These are phyloP conservation scores for Laspeyria flexula DNA, from an alignment of 2,888 invertebrate species.

Conservation along the genomic window DNA sequence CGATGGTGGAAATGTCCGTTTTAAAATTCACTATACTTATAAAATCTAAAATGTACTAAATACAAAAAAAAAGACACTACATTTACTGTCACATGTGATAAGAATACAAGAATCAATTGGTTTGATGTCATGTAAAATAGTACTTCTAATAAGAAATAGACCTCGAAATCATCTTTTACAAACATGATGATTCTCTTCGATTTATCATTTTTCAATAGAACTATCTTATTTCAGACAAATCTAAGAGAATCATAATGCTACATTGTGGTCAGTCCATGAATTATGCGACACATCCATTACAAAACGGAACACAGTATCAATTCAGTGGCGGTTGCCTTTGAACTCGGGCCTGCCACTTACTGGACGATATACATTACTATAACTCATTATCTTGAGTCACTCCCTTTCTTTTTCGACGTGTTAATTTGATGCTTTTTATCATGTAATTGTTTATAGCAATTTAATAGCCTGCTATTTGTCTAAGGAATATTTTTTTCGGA, in stretches of 20 bases:
- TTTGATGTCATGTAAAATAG: no score
- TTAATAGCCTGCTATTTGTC: neutral
- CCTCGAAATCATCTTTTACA: no score
- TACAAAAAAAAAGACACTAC: no score
- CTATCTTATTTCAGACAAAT: slow-evolving; percentile 30
- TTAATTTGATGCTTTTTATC: slow-evolving; percentile 2
- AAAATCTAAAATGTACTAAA: neutral
- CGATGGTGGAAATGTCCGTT: neutral
- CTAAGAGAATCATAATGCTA: slow-evolving; percentile 51
- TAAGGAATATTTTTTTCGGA: neutral
- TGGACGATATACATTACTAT: slow-evolving; percentile 41
- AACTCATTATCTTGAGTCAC: slow-evolving; percentile 32
- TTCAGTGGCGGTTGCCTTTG: slow-evolving; percentile 65
- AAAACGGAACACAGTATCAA: slow-evolving; percentile 72
- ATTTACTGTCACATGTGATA: no score
- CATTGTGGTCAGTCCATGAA: slow-evolving; percentile 57
- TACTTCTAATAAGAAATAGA: no score
- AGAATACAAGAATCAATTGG: no score
- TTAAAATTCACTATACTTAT: no score
- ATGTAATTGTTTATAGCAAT: slow-evolving; percentile 1
- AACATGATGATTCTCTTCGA: no score
- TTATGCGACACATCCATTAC: slow-evolving; percentile 73
- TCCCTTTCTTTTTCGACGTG: slow-evolving; percentile 36
- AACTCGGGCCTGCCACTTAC: slow-evolving; percentile 50
- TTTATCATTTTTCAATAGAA: neutral